A percentile compares a stretch with the other conserved stretches of the same genome.
These are phyloP conservation scores for Dunckerocampus dactyliophorus DNA, from an alignment of 2,113 vertebrate genomes.

Conservation along the genomic window DNA sequence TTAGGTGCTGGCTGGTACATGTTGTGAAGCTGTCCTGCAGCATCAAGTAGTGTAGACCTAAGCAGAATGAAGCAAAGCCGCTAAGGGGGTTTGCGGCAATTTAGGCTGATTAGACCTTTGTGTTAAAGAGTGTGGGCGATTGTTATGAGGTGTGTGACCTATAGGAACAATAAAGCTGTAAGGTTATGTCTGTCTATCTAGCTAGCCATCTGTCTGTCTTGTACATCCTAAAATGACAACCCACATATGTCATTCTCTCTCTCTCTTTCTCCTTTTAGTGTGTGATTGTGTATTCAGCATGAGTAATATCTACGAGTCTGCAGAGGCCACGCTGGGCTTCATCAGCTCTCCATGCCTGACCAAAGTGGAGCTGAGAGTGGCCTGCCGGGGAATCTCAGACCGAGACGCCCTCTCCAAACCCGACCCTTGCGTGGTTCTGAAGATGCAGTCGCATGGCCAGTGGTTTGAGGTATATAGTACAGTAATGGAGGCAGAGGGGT, in stretches of 20 bases:
- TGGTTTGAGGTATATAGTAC: constrained; percentile 79
- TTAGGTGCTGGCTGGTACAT: background rate
- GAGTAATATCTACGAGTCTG: constrained; percentile 78
- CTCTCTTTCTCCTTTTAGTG: constrained; percentile 30
- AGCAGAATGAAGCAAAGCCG: too few species aligned
- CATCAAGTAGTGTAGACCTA: too few species aligned
- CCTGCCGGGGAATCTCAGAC: constrained; percentile 80
- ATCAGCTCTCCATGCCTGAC: constrained; percentile 83
- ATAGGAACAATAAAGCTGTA: too few species aligned
- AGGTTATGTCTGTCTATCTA: background rate
- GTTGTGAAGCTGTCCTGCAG: background rate
- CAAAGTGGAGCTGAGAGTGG: constrained; percentile 84
- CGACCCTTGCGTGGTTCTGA: constrained; percentile 82
- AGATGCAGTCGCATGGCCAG: constrained; percentile 82
- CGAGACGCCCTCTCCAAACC: constrained; percentile 80
- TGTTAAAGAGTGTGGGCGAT: too few species aligned
- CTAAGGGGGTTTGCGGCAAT: too few species aligned
- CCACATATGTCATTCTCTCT: constrained; percentile 9
- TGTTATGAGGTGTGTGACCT: too few species aligned
- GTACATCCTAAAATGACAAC: background rate
- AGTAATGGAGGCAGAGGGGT: background rate
- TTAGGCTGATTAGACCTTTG: too few species aligned
- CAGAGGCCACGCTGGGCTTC: constrained; percentile 76
- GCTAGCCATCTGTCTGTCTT: background rate
- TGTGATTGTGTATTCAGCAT: constrained; percentile 57